Evolutionary conservation across 2,113 vertebrate genomes (phyloP).

Genomic region (Anhinga rufa): DNA sequence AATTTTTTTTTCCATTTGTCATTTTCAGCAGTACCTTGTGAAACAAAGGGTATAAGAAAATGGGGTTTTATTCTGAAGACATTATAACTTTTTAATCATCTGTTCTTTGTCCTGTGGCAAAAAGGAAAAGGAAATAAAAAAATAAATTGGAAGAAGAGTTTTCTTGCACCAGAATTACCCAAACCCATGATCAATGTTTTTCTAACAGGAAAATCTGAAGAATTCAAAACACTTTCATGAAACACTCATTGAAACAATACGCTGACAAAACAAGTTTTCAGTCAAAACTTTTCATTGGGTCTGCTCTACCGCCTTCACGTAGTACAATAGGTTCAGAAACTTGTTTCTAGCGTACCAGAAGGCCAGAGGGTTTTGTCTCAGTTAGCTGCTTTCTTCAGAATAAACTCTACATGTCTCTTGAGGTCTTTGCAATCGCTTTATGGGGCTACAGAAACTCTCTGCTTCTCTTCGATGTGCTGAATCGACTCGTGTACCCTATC

Average conservation of each 20-base stretch:
- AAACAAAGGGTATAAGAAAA: neutral
- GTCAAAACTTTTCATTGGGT: neutral
- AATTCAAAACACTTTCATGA: conserved; percentile 4
- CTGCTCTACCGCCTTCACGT: neutral
- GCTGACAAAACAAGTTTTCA: neutral
- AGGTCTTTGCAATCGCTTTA: neutral
- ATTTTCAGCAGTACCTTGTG: neutral
- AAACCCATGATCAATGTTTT: neutral
- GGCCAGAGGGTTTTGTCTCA: neutral
- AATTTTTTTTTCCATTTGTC: neutral
- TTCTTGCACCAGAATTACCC: neutral
- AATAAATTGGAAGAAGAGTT: neutral
- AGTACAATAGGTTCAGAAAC: neutral
- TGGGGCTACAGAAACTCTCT: neutral
- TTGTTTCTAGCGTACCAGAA: neutral
- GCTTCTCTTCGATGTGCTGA: neutral
- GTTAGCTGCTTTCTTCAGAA: neutral
- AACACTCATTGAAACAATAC: neutral
- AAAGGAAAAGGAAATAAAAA: neutral
- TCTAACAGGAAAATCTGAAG: neutral
- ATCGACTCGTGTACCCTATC: fast-evolving
- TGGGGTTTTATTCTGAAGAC: neutral
- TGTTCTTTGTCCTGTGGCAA: neutral
- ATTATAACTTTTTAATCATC: neutral
- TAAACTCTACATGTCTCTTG: neutral